These are phyloP conservation scores for Oncorhynchus clarkii DNA, from an alignment of 2,113 vertebrate species.

Conservation along the genomic window DNA sequence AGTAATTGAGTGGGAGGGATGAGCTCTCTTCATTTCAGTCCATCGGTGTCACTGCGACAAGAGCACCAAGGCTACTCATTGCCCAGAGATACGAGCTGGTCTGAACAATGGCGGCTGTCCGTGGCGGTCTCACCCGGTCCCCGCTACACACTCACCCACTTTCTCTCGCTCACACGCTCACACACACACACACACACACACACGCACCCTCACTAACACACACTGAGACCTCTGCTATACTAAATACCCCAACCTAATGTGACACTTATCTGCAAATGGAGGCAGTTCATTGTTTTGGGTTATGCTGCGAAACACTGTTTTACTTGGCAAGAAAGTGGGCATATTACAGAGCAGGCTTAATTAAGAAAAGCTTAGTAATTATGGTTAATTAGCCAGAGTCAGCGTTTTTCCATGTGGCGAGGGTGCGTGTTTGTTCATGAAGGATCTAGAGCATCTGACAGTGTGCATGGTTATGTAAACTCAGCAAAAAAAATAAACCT, in stretches of 20 bases:
- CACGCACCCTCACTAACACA: conserved; percentile 9
- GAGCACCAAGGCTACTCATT: conserved; percentile 45
- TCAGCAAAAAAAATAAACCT: too few relatives aligned
- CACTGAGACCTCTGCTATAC: not conserved
- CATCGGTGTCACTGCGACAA: conserved; percentile 52
- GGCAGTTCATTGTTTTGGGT: conserved; percentile 47
- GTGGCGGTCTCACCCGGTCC: not conserved
- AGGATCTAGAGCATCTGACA: not conserved
- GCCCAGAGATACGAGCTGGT: conserved; percentile 40
- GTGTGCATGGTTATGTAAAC: not conserved
- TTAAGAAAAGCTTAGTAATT: conserved; percentile 60
- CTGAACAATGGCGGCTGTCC: conserved; percentile 54
- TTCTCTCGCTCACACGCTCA: not conserved
- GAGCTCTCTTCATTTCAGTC: conserved; percentile 55
- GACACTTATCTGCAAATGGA: conserved; percentile 34
- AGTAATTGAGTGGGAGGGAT: conserved; percentile 63
- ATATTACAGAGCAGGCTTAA: conserved; percentile 54
- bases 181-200: conserved; percentile 7
- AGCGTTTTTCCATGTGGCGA: conserved; percentile 31
- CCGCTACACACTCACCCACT: not conserved
- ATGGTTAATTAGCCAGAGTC: conserved; percentile 56
- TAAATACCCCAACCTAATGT: conserved; percentile 20
- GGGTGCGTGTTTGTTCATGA: conserved; percentile 7
- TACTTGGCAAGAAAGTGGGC: conserved; percentile 56
- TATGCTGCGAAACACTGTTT: conserved; percentile 54